A percentile compares a stretch with the other conserved stretches of the same genome.
phyloP scores from a whole-genome alignment of 2,113 vertebrate genomes.

The Galbula dea region DNA sequence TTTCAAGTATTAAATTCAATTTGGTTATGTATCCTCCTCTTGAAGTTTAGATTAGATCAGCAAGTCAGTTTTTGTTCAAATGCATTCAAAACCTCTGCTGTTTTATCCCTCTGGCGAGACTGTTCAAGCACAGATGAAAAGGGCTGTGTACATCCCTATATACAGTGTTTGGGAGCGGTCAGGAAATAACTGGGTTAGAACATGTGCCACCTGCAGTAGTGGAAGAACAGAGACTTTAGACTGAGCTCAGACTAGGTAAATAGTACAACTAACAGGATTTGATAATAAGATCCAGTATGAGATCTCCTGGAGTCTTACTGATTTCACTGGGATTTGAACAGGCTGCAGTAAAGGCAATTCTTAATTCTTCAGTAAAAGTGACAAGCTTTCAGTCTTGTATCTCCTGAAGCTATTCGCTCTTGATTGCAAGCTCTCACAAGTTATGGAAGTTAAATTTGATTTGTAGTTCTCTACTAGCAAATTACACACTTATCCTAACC shows the following conservation, averaged over 20 bases:
- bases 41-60: background rate
- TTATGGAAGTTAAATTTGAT: background rate
- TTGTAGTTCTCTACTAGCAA: background rate
- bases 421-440: background rate
- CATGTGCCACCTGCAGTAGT: background rate
- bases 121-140: background rate
- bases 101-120: background rate
- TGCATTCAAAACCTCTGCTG: background rate
- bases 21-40: background rate
- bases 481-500: background rate
- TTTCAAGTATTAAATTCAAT: background rate
- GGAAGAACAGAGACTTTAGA: background rate
- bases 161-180: background rate
- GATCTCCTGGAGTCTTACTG: background rate
- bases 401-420: background rate
- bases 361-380: background rate
- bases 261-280: background rate
- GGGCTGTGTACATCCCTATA: background rate
- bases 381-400: background rate
- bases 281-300: rapidly evolving
- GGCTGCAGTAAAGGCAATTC: background rate
- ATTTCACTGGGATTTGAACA: background rate
- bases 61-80: background rate
- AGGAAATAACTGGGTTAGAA: background rate
- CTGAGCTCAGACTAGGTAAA: background rate